Evolutionary conservation across 2,113 vertebrate genomes (phyloP), one percentile per base, ranked within the genome.

Genomic region (Nipponia nippon): DNA sequence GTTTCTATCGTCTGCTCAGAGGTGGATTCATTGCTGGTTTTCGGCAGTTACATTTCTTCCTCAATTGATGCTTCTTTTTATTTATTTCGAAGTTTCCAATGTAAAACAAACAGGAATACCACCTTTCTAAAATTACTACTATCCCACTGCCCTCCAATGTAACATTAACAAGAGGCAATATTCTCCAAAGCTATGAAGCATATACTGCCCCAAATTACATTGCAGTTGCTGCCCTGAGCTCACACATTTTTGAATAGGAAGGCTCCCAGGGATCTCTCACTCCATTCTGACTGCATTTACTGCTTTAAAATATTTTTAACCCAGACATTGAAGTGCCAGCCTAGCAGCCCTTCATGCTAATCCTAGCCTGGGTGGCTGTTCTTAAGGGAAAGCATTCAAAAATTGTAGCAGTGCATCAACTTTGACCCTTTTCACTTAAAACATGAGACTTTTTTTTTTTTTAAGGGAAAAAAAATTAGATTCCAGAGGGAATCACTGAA

Each of bases 301-400:
- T 96, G 97, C 96, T 98, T 97, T 97, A 98, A 98, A 98, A 98
- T 97, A 98, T 98, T 98, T 98, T 98, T 98, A 98, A 98, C 98
- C 97, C 97, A 98, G 98, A 98, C 97, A 56, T 80, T 90, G 94
- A 97, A 97, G 97, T 98, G 97, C 97, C 97, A 98, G 97, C 87
- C 97, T 97, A 94, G 91, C 93, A 97, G 96, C 90, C 97, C 97
- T 97, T 97, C 98, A 94, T 97, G 97, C 96, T 98, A 98, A 98
- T 98, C 97, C 97, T 93, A 96, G 97, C 96, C 90, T 96, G 97
- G 97, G 97, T 98, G 95, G 96, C 97, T 97, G 97, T 98, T 98
- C 98, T 98, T 97, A 97, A 98, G 98, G 98, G 97, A 98, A 98
- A 98, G 97, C 98, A 98, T 98, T 98, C 97, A 97, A 98, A 98